Percentiles rank a stretch among this genome's conserved stretches.
Evolutionary conservation across 2,888 invertebrate species (phyloP).

Genomic region (Bugula neritina): DNA sequence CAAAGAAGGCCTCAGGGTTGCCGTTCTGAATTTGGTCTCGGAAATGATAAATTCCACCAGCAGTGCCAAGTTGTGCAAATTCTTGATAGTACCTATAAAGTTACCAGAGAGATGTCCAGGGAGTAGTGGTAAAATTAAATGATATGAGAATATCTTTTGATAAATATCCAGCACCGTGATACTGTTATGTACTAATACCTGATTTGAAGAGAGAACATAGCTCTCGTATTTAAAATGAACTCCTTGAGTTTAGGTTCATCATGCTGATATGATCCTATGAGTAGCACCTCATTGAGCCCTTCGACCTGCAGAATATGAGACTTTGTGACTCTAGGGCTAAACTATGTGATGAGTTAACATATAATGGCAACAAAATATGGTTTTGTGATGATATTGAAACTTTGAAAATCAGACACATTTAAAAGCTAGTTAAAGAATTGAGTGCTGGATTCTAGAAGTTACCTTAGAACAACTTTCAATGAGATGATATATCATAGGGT

Average conservation of each 20-base stretch:
- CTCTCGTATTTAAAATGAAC: constrained; percentile 80
- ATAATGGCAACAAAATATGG: no score
- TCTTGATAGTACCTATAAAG: constrained; percentile 80
- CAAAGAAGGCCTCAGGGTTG: constrained; percentile 80
- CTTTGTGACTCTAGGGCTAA: no score
- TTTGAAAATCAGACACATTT: no score
- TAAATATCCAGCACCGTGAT: no score
- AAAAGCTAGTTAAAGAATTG: no score
- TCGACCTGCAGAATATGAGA: constrained; percentile 58
- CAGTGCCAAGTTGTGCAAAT: constrained; percentile 87
- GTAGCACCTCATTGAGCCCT: constrained; percentile 79
- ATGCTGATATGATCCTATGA: constrained; percentile 86
- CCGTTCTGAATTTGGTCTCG: constrained; percentile 85
- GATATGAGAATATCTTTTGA: no score
- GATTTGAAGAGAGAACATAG: constrained; percentile 72
- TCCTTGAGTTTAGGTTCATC: constrained; percentile 67
- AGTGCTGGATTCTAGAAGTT: no score
- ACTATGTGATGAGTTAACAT: no score
- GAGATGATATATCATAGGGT: constrained; percentile 92
- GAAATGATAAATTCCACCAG: constrained; percentile 93
- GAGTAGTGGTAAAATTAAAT: no score
- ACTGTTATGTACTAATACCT: no score
- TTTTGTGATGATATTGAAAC: no score
- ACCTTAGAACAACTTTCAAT: constrained; percentile 76
- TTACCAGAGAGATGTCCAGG: no score